Percentiles rank a stretch among this genome's conserved stretches.
Evolutionary conservation across 2,113 vertebrate genomes (phyloP).

Genomic region (Hemibagrus wyckioides): DNA sequence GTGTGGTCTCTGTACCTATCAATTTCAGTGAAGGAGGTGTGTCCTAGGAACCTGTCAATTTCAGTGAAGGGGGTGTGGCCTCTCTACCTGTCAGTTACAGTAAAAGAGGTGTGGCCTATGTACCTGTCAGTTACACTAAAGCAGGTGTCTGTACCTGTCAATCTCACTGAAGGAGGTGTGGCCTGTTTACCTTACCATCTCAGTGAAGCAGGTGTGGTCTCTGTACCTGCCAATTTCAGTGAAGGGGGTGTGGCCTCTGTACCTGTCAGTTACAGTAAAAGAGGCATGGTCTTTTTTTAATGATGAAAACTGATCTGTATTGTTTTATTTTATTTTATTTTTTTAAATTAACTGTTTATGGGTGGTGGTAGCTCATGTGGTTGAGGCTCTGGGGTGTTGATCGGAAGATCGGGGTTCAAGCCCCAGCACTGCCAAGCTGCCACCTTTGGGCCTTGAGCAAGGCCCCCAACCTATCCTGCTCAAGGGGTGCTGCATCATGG

Average conservation of each 20-base stretch:
- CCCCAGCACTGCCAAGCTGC: too few species aligned
- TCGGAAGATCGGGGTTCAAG: too few species aligned
- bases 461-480: too few species aligned
- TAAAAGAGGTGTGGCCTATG: neutral
- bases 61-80: neutral
- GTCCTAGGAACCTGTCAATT: neutral
- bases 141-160: neutral
- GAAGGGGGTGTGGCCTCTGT: neutral
- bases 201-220: neutral
- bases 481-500: too few species aligned
- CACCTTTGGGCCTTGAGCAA: too few species aligned
- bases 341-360: too few species aligned
- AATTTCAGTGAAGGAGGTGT: neutral
- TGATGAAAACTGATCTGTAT: too few species aligned
- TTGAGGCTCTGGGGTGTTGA: too few species aligned
- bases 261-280: neutral
- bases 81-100: neutral
- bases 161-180: neutral
- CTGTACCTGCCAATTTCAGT: neutral
- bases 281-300: neutral
- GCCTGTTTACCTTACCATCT: rapidly evolving
- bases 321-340: too few species aligned
- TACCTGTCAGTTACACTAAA: neutral
- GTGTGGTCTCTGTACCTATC: neutral
- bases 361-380: too few species aligned